Conservation (phyloP, 2,113 vertebrate species). For the Porphyrio hochstetteri region DNA sequence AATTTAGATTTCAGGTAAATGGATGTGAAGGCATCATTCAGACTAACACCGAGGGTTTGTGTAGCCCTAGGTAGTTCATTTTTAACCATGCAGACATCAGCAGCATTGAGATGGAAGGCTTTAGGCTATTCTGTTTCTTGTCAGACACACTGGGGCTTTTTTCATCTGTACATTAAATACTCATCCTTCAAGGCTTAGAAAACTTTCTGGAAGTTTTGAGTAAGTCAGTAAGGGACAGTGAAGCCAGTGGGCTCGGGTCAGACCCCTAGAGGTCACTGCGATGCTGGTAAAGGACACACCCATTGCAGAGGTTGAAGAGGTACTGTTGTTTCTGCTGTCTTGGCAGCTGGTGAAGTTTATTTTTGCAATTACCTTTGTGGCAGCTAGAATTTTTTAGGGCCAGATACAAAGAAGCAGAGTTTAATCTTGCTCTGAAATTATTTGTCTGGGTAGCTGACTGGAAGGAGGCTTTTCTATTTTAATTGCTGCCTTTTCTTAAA, state of each 20-base stretch:
- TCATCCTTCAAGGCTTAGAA: neutral
- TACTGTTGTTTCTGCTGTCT: neutral
- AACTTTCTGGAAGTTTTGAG: neutral
- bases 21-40: neutral
- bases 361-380: neutral
- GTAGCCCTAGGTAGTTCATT: neutral
- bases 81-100: slow-evolving; percentile 31
- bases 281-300: neutral
- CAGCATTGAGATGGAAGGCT: neutral
- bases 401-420: neutral
- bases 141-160: neutral
- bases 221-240: neutral
- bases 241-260: neutral
- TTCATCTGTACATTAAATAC: neutral
- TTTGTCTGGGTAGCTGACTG: neutral
- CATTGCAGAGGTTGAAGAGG: neutral
- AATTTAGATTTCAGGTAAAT: slow-evolving; percentile 40
- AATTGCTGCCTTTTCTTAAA: neutral
- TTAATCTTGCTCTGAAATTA: neutral
- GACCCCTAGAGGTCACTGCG: neutral
- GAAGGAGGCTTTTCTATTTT: neutral
- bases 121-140: slow-evolving; percentile 20
- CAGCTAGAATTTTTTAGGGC: neutral
- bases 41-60: neutral
- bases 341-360: neutral